Evolutionary conservation across 2,797 vertebrate species (phyloP).

Genomic region (Acanthurus tractus): DNA sequence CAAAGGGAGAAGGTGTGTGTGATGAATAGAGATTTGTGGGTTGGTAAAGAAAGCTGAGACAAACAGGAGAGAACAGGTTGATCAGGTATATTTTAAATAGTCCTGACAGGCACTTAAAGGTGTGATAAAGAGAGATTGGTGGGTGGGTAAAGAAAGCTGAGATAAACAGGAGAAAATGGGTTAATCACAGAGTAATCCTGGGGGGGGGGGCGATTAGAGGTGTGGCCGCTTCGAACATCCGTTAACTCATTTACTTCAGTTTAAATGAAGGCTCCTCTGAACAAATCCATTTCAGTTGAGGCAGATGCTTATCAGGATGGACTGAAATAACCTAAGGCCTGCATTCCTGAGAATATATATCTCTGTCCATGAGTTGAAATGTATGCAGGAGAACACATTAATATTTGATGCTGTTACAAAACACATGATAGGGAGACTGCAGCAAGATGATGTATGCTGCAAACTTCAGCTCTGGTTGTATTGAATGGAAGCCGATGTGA

Average conservation of each 20-base stretch:
- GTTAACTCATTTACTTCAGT: slow-evolving; percentile 46
- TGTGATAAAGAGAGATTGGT: slow-evolving; percentile 13
- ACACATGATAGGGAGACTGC: slow-evolving; percentile 64
- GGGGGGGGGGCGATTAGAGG: slow-evolving; percentile 2
- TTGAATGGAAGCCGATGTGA: slow-evolving; percentile 13
- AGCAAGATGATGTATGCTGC: slow-evolving; percentile 52
- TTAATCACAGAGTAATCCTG: slow-evolving; percentile 26
- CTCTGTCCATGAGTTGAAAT: slow-evolving; percentile 65
- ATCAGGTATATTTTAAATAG: slow-evolving; percentile 22
- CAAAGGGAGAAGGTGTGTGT: slow-evolving; percentile 7
- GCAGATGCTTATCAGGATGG: slow-evolving; percentile 41
- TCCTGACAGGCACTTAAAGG: background rate
- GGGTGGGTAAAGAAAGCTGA: background rate
- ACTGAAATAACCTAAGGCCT: slow-evolving; percentile 56
- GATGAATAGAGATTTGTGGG: slow-evolving; percentile 10
- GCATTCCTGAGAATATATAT: slow-evolving; percentile 53
- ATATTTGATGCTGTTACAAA: slow-evolving; percentile 74
- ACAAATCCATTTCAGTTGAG: slow-evolving; percentile 48
- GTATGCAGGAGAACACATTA: slow-evolving; percentile 66
- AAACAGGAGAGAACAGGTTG: slow-evolving; percentile 18
- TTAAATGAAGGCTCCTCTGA: slow-evolving; percentile 48
- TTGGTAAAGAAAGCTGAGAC: slow-evolving; percentile 1
- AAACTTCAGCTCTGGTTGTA: slow-evolving; percentile 39
- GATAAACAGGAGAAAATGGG: background rate
- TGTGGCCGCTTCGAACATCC: slow-evolving; percentile 20